phyloP scores from a whole-genome alignment of 23 tunicate genomes.

The Ciona savignyi region DNA sequence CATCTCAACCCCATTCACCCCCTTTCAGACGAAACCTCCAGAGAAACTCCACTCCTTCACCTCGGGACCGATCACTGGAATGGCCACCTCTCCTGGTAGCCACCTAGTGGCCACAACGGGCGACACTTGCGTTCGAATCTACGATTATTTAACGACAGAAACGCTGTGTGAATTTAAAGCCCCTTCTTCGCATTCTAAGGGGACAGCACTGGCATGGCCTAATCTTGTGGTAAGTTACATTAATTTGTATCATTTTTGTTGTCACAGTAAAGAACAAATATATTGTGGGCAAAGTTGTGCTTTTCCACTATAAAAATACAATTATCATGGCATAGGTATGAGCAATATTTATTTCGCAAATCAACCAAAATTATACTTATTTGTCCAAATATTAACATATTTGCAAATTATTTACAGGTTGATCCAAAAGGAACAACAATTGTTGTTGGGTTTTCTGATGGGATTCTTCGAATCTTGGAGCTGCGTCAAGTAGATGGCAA shows the following conservation, averaged over 20 bases:
- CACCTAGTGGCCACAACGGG: slow-evolving; percentile 79
- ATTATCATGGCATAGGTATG: no score
- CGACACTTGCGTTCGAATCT: slow-evolving; percentile 58
- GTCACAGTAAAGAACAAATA: no score
- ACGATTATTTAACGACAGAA: slow-evolving; percentile 60
- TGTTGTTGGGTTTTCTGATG: slow-evolving; percentile 91
- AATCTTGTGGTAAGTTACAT: slow-evolving; percentile 57
- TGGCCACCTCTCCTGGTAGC: slow-evolving; percentile 47
- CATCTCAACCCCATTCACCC: background rate
- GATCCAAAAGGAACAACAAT: slow-evolving; percentile 69
- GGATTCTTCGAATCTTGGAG: slow-evolving; percentile 48
- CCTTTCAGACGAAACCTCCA: slow-evolving; percentile 79
- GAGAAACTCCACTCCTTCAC: slow-evolving; percentile 72
- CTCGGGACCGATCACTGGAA: slow-evolving; percentile 61
- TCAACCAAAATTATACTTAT: no score
- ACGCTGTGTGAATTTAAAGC: slow-evolving; percentile 50
- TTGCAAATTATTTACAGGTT: slow-evolving; percentile 12
- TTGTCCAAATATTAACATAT: background rate
- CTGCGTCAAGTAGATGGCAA: slow-evolving; percentile 35
- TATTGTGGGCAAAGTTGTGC: no score
- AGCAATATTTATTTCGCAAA: no score
- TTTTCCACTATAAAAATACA: no score
- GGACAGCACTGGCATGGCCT: slow-evolving; percentile 73
- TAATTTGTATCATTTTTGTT: no score
- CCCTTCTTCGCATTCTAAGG: slow-evolving; percentile 36